Base-by-base conservation (phyloP, 2,888 invertebrate species). In the Acronicta aceris region DNA sequence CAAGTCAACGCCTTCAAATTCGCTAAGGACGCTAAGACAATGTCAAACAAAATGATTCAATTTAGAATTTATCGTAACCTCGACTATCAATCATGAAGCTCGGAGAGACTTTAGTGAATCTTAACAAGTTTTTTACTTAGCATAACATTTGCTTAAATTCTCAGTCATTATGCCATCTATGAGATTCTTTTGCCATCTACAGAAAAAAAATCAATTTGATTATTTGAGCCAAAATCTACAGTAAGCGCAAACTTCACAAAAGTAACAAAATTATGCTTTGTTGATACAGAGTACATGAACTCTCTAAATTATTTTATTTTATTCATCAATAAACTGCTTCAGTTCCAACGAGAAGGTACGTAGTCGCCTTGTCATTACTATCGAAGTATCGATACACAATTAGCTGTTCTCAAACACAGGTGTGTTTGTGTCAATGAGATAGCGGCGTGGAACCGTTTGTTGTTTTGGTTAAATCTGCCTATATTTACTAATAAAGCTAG, bases 401-500 rank as follows among this genome's bases (percentile, higher is more conserved):
- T 49, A 64, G 55, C 33, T 21, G 65, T 69, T 62, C 74, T 54
- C 64, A 81, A 77, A 79, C 79, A 84, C 79, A 81, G 76, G 74
- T 81, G 81, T 74, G 70, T 71, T 60, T 58, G 57, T 76, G 48
- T 76, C 73, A 79, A 76, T 81, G 81, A 78, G 77, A 81, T 78
- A 70, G 71, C 52, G 81, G 78, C 87, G 85, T 89, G 88, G 81
- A 81, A 88, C 79, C 82, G 60, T 58, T 40, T 62, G 63, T 79
- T 89, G 90, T 89, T 90, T 84, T 87, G 82, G 74, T 87, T 85
- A 71, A 81, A 82, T 81, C 84, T 80, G 69, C 72, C 74, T 83
- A 78, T 82, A 88, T 92, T 91, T 91, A 92, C 89, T 86, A 92
- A 92, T 85, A 88, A 71, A 79, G 74, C 76, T 83, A 78, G 82